Conservation (phyloP, 1,140 invertebrate genomes). For the Venustaconcha ellipsiformis region DNA sequence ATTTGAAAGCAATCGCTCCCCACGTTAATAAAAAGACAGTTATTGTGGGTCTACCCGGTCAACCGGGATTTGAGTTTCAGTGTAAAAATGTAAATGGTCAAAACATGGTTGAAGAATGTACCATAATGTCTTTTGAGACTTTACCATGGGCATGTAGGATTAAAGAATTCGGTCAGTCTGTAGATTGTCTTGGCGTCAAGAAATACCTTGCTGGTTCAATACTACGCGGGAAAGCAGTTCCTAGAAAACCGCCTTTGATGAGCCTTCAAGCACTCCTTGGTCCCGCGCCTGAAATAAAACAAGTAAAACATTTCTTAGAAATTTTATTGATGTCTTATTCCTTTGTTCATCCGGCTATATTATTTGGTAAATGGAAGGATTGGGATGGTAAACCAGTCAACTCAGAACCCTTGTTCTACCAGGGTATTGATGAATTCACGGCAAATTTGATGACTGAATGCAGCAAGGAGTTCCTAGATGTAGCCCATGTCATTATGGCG, state of each 20-base stretch:
- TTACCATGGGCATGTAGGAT: constrained; percentile 52
- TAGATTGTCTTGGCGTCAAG: constrained; percentile 30
- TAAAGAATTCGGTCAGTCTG: constrained; percentile 48
- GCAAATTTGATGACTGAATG: constrained; percentile 37
- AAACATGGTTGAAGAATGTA: constrained; percentile 31
- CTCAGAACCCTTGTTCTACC: constrained; percentile 51
- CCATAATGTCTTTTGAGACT: constrained; percentile 48
- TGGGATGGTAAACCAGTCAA: constrained; percentile 57
- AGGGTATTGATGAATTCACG: constrained; percentile 43
- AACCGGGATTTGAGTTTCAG: constrained; percentile 53
- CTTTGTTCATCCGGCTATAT: constrained; percentile 52
- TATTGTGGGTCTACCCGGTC: constrained; percentile 26
- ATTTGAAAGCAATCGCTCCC: constrained; percentile 39
- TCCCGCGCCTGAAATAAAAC: constrained; percentile 31
- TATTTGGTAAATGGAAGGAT: constrained; percentile 53
- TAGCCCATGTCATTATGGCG: constrained; percentile 38
- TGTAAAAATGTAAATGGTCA: constrained; percentile 31
- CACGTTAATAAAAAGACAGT: constrained; percentile 33
- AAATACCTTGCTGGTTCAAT: constrained; percentile 36
- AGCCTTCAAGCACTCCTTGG: constrained; percentile 43
- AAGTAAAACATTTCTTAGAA: constrained; percentile 46
- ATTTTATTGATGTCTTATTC: constrained; percentile 43
- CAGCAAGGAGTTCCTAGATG: constrained; percentile 48
- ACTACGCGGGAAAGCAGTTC: constrained; percentile 35
- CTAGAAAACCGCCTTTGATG: constrained; percentile 41